Evolutionary conservation across 2,797 vertebrate genomes (phyloP).

Genomic region (Eurystomus glaucurus): DNA sequence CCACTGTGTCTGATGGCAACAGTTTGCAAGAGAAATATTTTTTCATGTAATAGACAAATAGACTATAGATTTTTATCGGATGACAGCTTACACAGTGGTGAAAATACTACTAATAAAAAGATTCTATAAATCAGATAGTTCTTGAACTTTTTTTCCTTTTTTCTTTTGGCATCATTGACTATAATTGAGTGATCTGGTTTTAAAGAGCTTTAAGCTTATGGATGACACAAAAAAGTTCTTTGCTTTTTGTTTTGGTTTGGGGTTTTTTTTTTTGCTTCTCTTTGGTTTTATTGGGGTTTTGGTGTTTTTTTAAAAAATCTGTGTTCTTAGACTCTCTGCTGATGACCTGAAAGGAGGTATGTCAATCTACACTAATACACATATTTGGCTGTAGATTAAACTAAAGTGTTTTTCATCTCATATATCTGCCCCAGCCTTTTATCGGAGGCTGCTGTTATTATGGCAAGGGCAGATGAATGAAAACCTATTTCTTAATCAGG

Average conservation of each 20-base stretch:
- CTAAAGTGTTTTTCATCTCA: slow-evolving; percentile 25
- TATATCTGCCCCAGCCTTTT: not conserved
- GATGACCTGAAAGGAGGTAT: not conserved
- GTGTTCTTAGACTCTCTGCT: not conserved
- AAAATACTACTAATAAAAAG: slow-evolving; percentile 42
- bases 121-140: not conserved
- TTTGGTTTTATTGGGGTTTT: not conserved
- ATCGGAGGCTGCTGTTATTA: not conserved
- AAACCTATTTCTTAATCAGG: slow-evolving; percentile 5
- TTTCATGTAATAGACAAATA: slow-evolving; percentile 56
- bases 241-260: fast-evolving
- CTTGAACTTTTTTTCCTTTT: not conserved
- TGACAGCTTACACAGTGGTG: not conserved
- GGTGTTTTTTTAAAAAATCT: not conserved
- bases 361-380: not conserved
- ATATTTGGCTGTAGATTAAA: slow-evolving; percentile 6
- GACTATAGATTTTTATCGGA: slow-evolving; percentile 40
- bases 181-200: not conserved
- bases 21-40: slow-evolving; percentile 57
- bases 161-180: not conserved
- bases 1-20: slow-evolving; percentile 18
- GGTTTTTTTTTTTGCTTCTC: not conserved
- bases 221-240: not conserved
- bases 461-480: not conserved
- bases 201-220: not conserved